Base-by-base conservation (phyloP, 1,140 invertebrate genomes). In the Meloidogyne hapla region DNA sequence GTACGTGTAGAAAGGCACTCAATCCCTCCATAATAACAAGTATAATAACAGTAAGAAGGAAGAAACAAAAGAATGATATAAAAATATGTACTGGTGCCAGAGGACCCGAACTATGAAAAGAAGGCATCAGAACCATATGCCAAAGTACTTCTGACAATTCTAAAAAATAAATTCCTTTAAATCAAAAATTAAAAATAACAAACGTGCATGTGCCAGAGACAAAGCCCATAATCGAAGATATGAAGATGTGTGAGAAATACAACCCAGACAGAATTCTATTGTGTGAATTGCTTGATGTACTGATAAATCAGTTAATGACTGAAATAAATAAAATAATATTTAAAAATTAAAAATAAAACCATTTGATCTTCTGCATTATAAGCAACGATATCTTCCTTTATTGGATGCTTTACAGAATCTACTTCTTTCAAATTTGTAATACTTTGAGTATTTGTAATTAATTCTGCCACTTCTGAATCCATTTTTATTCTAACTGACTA, bases 21-120 rank as follows among this genome's bases (percentile, higher is more conserved):
- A 99, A 89, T 5, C 96, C 96, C 90, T 98, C 96, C 96, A 98
- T 95, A 88, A 94, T 88, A 69, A 98, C 91, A 78, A 98, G 90
- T 88, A 95, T 92, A 84, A 92, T 91, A 74, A 98, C 88, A 13
- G 94, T 94, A 82, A 95, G 91, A 74, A 91, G 88, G 13, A 93
- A 92, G 94, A 95, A 98, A 69, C 91, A 91, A 21, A 90, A 91
- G 88, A 96, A 98, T 2, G 92, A 88, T 2, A 92, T 76, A 83
- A 91, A 95, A 18, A 96, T 86, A 1, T 91, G 85, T 23, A 93
- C 84, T 15, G 89, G 88, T 28, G 91, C 90, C 33, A 90, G 79
- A 90, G 90, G 91, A 75, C 90, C 91, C 81, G 78, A 64, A 42
- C 72, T 28, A 23, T 89, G 80, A 56, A 90, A 79, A 1, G 81